phyloP scores from a whole-genome alignment of 2,113 vertebrate species.

The Neogobius melanostomus region DNA sequence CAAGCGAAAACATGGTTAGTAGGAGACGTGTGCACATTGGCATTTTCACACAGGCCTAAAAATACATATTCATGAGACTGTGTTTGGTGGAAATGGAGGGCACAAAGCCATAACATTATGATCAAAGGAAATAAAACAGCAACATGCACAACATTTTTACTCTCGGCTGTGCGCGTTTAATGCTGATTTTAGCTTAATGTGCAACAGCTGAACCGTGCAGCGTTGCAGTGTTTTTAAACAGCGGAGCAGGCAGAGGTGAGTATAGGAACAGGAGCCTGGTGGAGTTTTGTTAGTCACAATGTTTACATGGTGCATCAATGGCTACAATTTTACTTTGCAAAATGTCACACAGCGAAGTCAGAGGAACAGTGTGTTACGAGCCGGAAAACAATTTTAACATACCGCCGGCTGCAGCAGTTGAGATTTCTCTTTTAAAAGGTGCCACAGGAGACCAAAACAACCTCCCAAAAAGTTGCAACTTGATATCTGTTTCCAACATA shows the following conservation, averaged over 20 bases:
- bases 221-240: not conserved
- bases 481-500: too few relatives aligned
- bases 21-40: not conserved
- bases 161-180: not conserved
- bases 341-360: not conserved
- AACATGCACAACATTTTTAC: not conserved
- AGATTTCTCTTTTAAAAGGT: not conserved
- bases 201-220: not conserved
- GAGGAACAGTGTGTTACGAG: not conserved
- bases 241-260: not conserved
- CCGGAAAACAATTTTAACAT: not conserved
- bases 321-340: not conserved
- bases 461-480: too few relatives aligned
- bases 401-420: not conserved
- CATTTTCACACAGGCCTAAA: not conserved
- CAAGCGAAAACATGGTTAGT: not conserved
- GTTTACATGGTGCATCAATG: not conserved
- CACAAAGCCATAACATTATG: not conserved
- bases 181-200: conserved; percentile 4
- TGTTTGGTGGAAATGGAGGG: not conserved
- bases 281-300: not conserved
- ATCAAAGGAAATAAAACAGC: conserved; percentile 1
- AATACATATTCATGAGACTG: not conserved
- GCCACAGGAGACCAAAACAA: too few relatives aligned
- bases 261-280: not conserved